Percentiles rank a stretch among this genome's conserved stretches.
phyloP scores from a whole-genome alignment of 2,888 invertebrate species.

The Magallana nippona region DNA sequence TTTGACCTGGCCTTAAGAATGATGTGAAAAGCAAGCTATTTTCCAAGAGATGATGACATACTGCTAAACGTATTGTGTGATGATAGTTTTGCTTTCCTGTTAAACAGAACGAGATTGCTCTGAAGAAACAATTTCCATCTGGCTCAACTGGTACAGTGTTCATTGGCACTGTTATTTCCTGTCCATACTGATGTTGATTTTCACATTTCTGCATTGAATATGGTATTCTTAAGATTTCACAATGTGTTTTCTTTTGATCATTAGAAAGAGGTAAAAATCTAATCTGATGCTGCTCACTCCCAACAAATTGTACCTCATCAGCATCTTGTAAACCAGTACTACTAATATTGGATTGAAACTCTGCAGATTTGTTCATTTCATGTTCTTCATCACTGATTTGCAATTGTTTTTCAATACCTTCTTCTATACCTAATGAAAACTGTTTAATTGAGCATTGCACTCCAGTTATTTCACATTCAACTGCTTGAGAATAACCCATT shows the following conservation, averaged over 20 bases:
- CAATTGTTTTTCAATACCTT: not conserved
- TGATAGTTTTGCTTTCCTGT: not conserved
- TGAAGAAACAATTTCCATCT: slow-evolving; percentile 45
- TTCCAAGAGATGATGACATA: slow-evolving; percentile 30
- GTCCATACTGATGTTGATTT: slow-evolving; percentile 8
- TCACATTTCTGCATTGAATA: not conserved
- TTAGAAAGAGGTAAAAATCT: too few species aligned
- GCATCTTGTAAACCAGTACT: not conserved
- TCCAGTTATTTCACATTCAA: slow-evolving; percentile 20
- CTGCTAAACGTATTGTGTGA: not conserved
- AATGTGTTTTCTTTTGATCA: not conserved
- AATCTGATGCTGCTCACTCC: not conserved
- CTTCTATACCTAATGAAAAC: not conserved
- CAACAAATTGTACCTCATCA: slow-evolving; percentile 4
- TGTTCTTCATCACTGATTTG: not conserved
- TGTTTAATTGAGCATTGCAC: not conserved
- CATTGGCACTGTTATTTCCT: slow-evolving; percentile 14
- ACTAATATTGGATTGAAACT: not conserved
- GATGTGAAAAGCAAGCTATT: slow-evolving; percentile 5
- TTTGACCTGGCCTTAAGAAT: slow-evolving; percentile 14
- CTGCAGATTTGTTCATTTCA: not conserved
- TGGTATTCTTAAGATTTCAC: not conserved
- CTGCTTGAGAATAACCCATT: not conserved
- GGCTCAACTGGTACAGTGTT: not conserved
- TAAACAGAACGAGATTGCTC: slow-evolving; percentile 38